Base-by-base conservation (phyloP, 2,797 vertebrate genomes). In the Bradypodion pumilum region DNA sequence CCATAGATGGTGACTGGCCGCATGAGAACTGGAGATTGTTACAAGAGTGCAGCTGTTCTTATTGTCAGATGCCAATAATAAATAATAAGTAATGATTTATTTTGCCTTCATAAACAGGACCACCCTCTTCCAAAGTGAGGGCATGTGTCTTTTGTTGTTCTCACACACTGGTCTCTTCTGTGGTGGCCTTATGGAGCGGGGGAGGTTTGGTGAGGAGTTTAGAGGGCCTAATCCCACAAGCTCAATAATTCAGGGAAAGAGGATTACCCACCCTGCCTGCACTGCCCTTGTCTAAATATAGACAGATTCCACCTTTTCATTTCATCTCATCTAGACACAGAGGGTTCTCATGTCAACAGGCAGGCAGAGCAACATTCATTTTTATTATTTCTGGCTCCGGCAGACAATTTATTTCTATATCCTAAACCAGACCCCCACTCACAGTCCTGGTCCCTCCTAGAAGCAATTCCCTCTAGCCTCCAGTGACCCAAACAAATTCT, bases 211-310 rank as follows among this genome's bases (percentile, higher is more conserved):
- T 87, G 94, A 93, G 92, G 92, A 95, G 91, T 94, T 95, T 93
- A 97, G 97, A 96, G 96, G 92, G 94, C 96, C 92, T 99, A 99
- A 99, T 98, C 97, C 97, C 52, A 80, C 91, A 88, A 93, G 94
- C 92, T 95, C 95, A 96, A 97, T 97, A 97, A 97, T 97, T 96
- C 92, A 86, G 78, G 88, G 93, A 98, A 99, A 99, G 98, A 97
- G 96, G 98, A 99, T 99, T 98, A 99, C 95, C 96, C 95, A 91
- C 96, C 96, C 95, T 90, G 91, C 7, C 32, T 91, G 94, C 94
- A 95, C 91, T 96, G 94, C 94, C 96, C 93, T 96, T 93, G 87
- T 95, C 96, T 98, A 98, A 98, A 98, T 97, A 97, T 97, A 99
- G 97, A 95, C 93, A 91, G 93, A 85, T 79, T 90, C 89, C 91